These are phyloP conservation scores for Rotaria socialis DNA, from an alignment of 2,888 invertebrate species.

Conservation along the genomic window DNA sequence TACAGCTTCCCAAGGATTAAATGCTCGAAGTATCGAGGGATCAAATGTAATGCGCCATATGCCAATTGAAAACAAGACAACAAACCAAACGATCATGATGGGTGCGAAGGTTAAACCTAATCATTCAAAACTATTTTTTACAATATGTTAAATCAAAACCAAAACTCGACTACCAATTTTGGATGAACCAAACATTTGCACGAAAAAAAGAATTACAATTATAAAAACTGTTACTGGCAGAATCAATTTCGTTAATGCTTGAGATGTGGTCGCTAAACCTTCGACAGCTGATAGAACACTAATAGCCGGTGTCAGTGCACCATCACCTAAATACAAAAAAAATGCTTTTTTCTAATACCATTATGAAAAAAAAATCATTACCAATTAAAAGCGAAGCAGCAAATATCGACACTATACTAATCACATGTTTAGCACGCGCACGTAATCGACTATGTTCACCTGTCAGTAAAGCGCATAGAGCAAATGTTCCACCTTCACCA, in stretches of 20 bases:
- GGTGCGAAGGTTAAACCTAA: slow-evolving; percentile 12
- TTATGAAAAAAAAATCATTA: not conserved
- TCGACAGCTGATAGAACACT: slow-evolving; percentile 15
- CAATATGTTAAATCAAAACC: not conserved
- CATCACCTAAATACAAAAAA: not conserved
- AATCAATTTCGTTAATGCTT: not conserved
- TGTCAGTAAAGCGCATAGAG: not conserved
- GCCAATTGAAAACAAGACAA: not conserved
- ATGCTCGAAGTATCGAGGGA: not conserved
- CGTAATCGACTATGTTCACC: slow-evolving; percentile 4
- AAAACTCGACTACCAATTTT: not conserved
- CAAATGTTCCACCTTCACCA: slow-evolving; percentile 37
- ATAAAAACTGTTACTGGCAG: slow-evolving; percentile 3
- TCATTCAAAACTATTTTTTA: not conserved
- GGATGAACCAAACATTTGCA: not conserved
- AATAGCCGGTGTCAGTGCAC: not conserved
- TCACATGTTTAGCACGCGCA: not conserved
- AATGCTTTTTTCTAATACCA: not conserved
- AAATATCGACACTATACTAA: slow-evolving; percentile 2
- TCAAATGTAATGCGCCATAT: slow-evolving; percentile 14
- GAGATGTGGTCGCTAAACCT: not conserved
- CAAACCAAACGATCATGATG: not conserved
- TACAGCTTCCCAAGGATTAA: slow-evolving; percentile 21
- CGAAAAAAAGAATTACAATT: not conserved
- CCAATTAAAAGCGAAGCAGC: slow-evolving; percentile 15